Evolutionary conservation across 2,888 invertebrate genomes (phyloP).

Genomic region (Morpho helenor): DNA sequence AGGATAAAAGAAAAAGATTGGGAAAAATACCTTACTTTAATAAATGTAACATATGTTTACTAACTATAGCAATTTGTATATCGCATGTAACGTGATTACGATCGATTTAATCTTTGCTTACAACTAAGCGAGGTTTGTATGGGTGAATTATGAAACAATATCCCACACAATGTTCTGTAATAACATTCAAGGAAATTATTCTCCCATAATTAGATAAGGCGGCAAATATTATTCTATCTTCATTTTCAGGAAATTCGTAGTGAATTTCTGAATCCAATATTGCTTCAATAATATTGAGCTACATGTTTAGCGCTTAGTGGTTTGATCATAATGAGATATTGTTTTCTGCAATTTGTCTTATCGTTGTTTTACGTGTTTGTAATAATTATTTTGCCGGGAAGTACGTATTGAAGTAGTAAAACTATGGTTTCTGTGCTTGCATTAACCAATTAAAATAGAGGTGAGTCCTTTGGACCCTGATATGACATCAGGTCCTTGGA

Average conservation of each 20-base stretch:
- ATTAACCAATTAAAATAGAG: too few relatives aligned
- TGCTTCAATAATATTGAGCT: slow-evolving; percentile 1
- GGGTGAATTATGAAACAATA: slow-evolving; percentile 5
- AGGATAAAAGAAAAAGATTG: too few relatives aligned
- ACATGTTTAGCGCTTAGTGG: not conserved
- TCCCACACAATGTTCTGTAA: slow-evolving; percentile 7
- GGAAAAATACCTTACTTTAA: too few relatives aligned
- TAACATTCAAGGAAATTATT: slow-evolving; percentile 15
- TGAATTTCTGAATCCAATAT: slow-evolving; percentile 7
- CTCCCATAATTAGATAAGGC: slow-evolving; percentile 14
- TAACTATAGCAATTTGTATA: too few relatives aligned
- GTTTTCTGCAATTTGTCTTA: slow-evolving; percentile 1
- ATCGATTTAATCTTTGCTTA: slow-evolving; percentile 12
- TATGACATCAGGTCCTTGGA: too few relatives aligned
- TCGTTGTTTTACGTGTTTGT: not conserved
- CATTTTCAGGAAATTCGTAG: slow-evolving; percentile 4
- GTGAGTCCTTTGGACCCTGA: too few relatives aligned
- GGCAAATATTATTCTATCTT: slow-evolving; percentile 5
- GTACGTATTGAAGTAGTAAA: too few relatives aligned
- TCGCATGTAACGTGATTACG: too few relatives aligned
- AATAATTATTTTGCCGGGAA: not conserved
- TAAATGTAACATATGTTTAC: too few relatives aligned
- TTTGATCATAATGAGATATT: slow-evolving; percentile 7
- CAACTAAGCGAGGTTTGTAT: slow-evolving; percentile 4
- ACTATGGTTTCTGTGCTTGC: too few relatives aligned